Base-by-base conservation (phyloP, 2,888 invertebrate species). In the Coremacera marginata region DNA sequence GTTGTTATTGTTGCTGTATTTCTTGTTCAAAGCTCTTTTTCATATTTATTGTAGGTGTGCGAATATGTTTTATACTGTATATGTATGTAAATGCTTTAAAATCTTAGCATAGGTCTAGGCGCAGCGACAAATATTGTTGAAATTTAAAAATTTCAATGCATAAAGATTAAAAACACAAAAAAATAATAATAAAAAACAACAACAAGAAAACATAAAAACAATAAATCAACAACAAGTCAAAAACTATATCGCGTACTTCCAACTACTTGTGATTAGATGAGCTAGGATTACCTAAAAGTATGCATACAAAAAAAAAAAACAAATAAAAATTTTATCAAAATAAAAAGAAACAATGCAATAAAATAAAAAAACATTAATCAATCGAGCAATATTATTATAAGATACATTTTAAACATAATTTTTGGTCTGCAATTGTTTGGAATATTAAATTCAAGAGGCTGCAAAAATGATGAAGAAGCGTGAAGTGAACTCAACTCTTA, bases 181-280 rank as follows among this genome's bases (percentile, higher is more conserved):
- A 75, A 80, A 71, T 65, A 77, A 71, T 78, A 82, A 83, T 68
- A 68, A 81, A 83, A 80, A 80, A 79, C 73, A 80, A 85, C 81
- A 82, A 82, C 83, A 83, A 84, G 79, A 78, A 57, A 44, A 57
- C 78, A 82, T 80, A 78, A 82, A 82, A 83, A 84, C 81, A 80
- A 81, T 71, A 81, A 22, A 60, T 52, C 74, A 86, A 84, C 82
- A 81, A 72, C 68, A 79, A 70, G 57, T 85, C 80, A 83, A 81
- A 81, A 67, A 73, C 73, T 78, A 74, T 80, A 81, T 82, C 81
- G 84, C 81, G 82, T 82, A 83, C 87, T 89, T 84, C 81, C 83
- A 82, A 84, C 87, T 89, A 89, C 83, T 88, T 88, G 83, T 84
- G 83, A 86, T 89, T 89, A 88, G 88, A 87, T 84, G 89, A 87